Base-by-base conservation (phyloP, 2,888 invertebrate species). In the Volucella zonaria region DNA sequence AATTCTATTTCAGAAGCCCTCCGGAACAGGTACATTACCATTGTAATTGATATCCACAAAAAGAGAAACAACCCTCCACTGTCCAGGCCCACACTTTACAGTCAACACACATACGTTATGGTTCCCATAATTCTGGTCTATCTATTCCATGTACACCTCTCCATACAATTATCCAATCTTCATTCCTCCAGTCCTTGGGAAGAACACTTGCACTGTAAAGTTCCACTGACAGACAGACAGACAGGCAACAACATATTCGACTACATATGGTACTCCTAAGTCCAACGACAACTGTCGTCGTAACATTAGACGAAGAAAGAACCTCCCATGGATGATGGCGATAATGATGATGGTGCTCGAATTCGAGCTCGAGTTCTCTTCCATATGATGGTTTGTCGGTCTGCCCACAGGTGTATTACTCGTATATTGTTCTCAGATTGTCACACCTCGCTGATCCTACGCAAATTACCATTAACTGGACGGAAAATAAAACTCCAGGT, bases 391-490 rank as follows among this genome's bases (percentile, higher is more conserved):
- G 31, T 31, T 6, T 40, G 67, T 81, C 51, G 66, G 61, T 56
- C 73, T 85, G 62, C 83, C 81, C 73, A 85, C 83, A 85, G 83
- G 83, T 85, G 83, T 75, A 81, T 71, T 76, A 70, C 71, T 31
- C 1, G 31, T 31, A 31, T 31, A 85, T 85, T 81, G 81, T 85
- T 81, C 81, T 73, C 62, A 67, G 71, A 43, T 76, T 81, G 83
- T 85, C 81, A 85, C 83, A 85, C 83, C 83, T 85, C 83, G 83
- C 76, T 85, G 83, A 58, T 81, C 80, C 83, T 85, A 85, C 83
- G 83, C 83, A 85, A 85, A 85, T 85, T 76, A 85, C 70, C 71
- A 73, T 75, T 73, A 76, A 75, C 80, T 81, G 83, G 70, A 71
- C 71, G 70, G 74, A 51, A 58, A 64, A 77, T 49, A 49, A 45